Evolutionary conservation across 2,113 vertebrate species (phyloP).

Genomic region (Gasterosteus nipponicus): DNA sequence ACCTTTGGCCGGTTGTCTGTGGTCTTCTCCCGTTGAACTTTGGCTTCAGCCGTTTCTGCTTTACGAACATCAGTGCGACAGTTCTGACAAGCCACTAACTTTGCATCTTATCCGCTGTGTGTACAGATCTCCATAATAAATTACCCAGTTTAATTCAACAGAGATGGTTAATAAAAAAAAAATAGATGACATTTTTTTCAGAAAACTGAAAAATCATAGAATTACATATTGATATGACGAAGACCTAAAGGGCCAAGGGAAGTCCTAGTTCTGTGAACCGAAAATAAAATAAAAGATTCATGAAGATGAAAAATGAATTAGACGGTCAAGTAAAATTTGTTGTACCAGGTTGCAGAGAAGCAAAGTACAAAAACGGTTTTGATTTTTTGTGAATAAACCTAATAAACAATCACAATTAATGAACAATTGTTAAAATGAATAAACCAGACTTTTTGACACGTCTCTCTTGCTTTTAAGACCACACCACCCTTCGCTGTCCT

Average conservation of each 20-base stretch:
- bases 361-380: not conserved
- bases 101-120: constrained; percentile 4
- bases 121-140: constrained; percentile 22
- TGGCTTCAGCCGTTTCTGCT: constrained; percentile 19
- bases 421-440: not conserved
- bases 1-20: not conserved
- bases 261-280: not conserved
- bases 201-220: not conserved
- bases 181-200: too few relatives aligned
- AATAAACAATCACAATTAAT: not conserved
- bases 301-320: constrained; percentile 22
- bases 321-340: not conserved
- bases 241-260: not conserved
- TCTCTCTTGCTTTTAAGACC: constrained; percentile 2
- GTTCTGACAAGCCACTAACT: constrained; percentile 18
- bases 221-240: too few relatives aligned
- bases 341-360: not conserved
- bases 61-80: constrained; percentile 15
- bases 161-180: too few relatives aligned
- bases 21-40: constrained; percentile 3
- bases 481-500: constrained; percentile 6
- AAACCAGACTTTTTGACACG: not conserved
- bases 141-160: not conserved
- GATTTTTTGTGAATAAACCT: not conserved
- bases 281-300: constrained; percentile 27